Conservation (phyloP, 2,888 invertebrate genomes). For the Melieria picta region DNA sequence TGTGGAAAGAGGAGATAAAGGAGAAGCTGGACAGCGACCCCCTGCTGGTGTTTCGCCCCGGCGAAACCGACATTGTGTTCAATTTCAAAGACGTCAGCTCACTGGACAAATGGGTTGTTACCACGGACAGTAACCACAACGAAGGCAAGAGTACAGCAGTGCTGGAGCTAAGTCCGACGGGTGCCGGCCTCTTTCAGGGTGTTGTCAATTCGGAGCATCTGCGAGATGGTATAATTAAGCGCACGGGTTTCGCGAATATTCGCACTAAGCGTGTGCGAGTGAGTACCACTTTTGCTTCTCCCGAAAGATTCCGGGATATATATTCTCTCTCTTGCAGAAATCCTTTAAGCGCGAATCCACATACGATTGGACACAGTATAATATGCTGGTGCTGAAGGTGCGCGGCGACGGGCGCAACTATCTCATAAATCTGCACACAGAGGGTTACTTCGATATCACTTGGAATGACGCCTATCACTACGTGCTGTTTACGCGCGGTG, state of each 20-base stretch:
- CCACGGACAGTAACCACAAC: constrained; percentile 82
- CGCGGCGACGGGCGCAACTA: constrained; percentile 96
- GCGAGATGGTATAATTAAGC: constrained; percentile 81
- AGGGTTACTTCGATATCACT: constrained; percentile 82
- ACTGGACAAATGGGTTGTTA: constrained; percentile 77
- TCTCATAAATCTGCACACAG: constrained; percentile 79
- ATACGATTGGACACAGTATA: constrained; percentile 82
- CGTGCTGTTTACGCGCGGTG: constrained; percentile 91
- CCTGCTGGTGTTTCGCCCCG: constrained; percentile 68
- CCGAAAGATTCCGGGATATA: constrained; percentile 2
- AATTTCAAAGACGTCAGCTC: constrained; percentile 74
- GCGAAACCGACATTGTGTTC: constrained; percentile 80
- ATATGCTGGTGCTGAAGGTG: constrained; percentile 78
- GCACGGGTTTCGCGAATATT: constrained; percentile 85
- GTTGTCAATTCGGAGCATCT: constrained; percentile 75
- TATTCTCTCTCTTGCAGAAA: constrained; percentile 68
- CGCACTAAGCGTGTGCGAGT: constrained; percentile 75
- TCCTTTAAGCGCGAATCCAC: constrained; percentile 80
- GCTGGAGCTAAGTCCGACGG: constrained; percentile 74
- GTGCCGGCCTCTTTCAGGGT: constrained; percentile 80
- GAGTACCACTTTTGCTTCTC: constrained; percentile 49
- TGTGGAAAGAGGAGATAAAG: constrained; percentile 76
- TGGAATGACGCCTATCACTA: constrained; percentile 92
- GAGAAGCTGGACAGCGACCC: constrained; percentile 75
- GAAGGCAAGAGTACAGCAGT: constrained; percentile 80